Conservation (phyloP, 2,797 vertebrate genomes). For the Pogonophryne albipinna region DNA sequence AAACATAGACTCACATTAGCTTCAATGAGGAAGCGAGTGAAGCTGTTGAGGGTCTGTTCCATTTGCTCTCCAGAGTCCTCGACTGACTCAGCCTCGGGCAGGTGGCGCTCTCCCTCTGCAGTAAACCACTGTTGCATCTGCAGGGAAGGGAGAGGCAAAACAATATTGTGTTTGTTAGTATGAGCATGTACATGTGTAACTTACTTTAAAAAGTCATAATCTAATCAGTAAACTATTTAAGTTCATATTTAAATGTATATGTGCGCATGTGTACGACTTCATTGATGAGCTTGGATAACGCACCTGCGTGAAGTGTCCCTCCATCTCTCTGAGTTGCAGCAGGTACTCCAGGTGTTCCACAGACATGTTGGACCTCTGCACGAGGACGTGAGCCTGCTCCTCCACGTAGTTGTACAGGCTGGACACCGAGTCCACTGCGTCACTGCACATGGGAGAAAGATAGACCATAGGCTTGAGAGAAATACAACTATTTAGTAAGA, state of each 20-base stretch:
- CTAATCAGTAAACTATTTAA: not conserved
- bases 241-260: no score
- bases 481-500: not conserved
- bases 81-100: conserved; percentile 82
- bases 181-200: not conserved
- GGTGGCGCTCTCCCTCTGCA: conserved; percentile 84
- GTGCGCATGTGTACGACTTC: no score
- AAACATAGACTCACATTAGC: conserved; percentile 84
- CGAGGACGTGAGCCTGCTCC: conserved; percentile 91
- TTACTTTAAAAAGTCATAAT: not conserved
- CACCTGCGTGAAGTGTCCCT: conserved; percentile 89
- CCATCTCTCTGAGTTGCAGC: conserved; percentile 84
- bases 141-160: not conserved
- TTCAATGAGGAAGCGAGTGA: conserved; percentile 89
- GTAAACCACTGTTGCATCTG: conserved; percentile 92
- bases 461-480: not conserved
- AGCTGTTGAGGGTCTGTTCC: conserved; percentile 81
- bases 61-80: conserved; percentile 80
- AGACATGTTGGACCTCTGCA: conserved; percentile 89
- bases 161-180: conserved; percentile 45
- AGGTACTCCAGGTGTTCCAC: conserved; percentile 90
- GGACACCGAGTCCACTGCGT: conserved; percentile 85
- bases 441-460: conserved; percentile 72
- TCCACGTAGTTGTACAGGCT: conserved; percentile 90
- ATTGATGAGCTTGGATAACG: not conserved